phyloP scores from a whole-genome alignment of 2,113 vertebrate species.

The Steatornis caripensis region DNA sequence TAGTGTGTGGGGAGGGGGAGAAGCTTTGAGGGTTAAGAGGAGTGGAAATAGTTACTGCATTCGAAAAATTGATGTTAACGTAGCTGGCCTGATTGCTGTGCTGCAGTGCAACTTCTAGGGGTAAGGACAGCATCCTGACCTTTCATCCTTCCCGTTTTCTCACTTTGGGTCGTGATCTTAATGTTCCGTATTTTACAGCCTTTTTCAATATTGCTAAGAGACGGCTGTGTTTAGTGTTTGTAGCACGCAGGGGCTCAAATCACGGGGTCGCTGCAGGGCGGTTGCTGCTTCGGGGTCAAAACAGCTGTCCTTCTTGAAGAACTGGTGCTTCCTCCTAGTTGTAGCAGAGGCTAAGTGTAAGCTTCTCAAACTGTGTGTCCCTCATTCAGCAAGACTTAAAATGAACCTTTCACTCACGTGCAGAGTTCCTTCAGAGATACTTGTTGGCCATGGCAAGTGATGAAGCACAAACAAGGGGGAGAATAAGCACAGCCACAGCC shows the following conservation, averaged over 20 bases:
- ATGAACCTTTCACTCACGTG: fast-evolving
- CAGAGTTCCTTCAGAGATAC: background rate
- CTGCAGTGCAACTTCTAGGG: background rate
- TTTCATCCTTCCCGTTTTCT: background rate
- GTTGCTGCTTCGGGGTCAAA: background rate
- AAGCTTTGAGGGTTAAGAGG: background rate
- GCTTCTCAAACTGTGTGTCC: background rate
- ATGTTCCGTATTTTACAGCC: background rate
- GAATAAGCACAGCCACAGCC: background rate
- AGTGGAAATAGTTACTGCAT: background rate
- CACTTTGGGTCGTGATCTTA: background rate
- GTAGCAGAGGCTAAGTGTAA: background rate
- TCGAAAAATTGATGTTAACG: background rate
- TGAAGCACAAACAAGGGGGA: background rate
- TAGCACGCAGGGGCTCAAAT: background rate
- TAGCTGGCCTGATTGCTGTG: background rate
- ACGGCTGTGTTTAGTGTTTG: background rate
- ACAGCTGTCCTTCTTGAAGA: background rate
- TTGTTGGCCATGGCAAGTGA: background rate
- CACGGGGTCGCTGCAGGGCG: background rate
- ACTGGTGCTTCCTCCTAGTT: background rate
- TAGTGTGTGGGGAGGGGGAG: slow-evolving; percentile 11
- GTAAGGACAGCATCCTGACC: slow-evolving; percentile 19
- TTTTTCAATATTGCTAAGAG: background rate
- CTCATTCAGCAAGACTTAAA: background rate